Evolutionary conservation across 2,797 vertebrate species (phyloP).

Genomic region (Taeniopygia guttata): DNA sequence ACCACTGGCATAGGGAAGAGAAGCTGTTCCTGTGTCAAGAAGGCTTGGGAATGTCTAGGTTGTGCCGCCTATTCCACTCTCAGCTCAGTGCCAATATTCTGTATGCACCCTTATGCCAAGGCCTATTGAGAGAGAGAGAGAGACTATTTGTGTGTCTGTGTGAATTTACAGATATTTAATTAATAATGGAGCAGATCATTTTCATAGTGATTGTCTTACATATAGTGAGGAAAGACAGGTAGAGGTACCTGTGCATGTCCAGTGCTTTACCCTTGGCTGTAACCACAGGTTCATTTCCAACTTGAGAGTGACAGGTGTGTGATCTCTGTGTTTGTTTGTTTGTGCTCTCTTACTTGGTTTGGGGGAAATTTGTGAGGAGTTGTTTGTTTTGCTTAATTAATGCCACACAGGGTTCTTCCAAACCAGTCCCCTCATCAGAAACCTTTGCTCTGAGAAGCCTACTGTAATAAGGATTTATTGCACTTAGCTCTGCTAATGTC

Average conservation of each 20-base stretch:
- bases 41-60: conserved; percentile 71
- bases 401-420: conserved; percentile 31
- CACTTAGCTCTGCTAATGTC: background rate
- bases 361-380: background rate
- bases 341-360: background rate
- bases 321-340: background rate
- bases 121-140: conserved; percentile 59
- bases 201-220: conserved; percentile 7
- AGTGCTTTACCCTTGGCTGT: background rate
- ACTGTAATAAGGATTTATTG: conserved; percentile 18
- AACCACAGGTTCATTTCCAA: background rate
- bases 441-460: conserved; percentile 20
- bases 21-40: conserved; percentile 78
- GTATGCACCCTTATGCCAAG: conserved; percentile 64
- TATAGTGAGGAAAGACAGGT: background rate
- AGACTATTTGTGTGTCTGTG: conserved; percentile 58
- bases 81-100: conserved; percentile 61
- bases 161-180: conserved; percentile 67
- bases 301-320: background rate
- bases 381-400: conserved; percentile 38
- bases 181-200: conserved; percentile 57
- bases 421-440: conserved; percentile 42
- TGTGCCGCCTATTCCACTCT: conserved; percentile 63
- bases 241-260: background rate
- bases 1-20: conserved; percentile 75